Evolutionary conservation across 2,888 invertebrate species (phyloP).

Genomic region (Neoaliturus tenellus): DNA sequence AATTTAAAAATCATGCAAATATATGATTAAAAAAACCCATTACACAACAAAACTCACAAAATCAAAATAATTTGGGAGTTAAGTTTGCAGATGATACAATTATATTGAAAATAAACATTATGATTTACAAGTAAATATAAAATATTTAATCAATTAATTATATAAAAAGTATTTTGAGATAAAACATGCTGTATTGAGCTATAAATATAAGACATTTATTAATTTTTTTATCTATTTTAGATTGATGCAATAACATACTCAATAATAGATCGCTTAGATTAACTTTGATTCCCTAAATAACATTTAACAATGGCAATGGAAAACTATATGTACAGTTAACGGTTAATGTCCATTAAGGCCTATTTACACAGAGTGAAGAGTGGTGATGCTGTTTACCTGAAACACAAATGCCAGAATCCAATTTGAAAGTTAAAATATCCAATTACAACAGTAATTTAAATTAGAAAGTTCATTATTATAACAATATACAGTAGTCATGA

Average conservation of each 20-base stretch:
- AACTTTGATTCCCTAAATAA: constrained; percentile 15
- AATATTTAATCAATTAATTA: not conserved
- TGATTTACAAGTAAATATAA: not conserved
- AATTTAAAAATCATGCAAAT: too few species aligned
- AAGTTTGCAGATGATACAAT: too few species aligned
- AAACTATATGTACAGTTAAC: constrained; percentile 29
- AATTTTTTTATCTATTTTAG: not conserved
- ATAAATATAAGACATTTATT: constrained; percentile 9
- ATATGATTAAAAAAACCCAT: too few species aligned
- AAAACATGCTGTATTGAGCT: not conserved
- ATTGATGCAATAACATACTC: not conserved
- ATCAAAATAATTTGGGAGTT: too few species aligned
- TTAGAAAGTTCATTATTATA: too few species aligned
- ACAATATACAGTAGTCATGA: too few species aligned
- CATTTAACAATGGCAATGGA: constrained; percentile 42
- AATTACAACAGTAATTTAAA: too few species aligned
- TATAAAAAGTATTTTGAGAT: not conserved
- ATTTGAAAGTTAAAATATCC: not conserved
- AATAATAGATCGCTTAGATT: not conserved
- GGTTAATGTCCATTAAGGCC: constrained; percentile 37
- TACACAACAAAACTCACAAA: too few species aligned
- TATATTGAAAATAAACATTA: too few species aligned
- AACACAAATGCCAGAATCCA: not conserved
- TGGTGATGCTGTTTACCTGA: constrained; percentile 25
- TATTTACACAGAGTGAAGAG: constrained; percentile 40